phyloP scores from a whole-genome alignment of 2,797 vertebrate genomes.

The Gallinago stenura region DNA sequence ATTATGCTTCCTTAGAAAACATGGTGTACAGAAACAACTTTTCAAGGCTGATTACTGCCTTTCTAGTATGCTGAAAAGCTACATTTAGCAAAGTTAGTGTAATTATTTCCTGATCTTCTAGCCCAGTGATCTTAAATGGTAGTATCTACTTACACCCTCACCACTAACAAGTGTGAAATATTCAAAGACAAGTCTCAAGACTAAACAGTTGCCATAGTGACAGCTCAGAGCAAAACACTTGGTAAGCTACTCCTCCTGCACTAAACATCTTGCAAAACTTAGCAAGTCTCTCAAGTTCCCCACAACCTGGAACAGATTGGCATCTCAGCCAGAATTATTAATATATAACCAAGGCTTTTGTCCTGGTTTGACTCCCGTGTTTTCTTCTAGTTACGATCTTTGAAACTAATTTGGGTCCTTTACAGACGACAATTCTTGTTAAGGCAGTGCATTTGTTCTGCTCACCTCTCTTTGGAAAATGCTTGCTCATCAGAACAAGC shows the following conservation, averaged over 20 bases:
- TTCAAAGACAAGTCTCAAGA: not conserved
- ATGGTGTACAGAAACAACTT: not conserved
- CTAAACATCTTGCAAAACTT: not conserved
- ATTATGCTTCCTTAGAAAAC: not conserved
- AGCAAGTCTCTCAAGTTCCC: not conserved
- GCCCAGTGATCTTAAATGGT: not conserved
- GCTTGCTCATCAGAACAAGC: not conserved
- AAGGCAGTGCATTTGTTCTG: not conserved
- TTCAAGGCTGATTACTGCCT: not conserved
- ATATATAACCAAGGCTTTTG: not conserved
- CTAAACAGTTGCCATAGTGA: not conserved
- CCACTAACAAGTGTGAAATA: not conserved
- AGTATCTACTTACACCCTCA: not conserved
- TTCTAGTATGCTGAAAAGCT: not conserved
- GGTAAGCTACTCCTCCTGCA: not conserved
- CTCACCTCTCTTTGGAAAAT: not conserved
- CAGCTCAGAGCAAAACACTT: slow-evolving; percentile 9
- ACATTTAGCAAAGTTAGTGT: not conserved
- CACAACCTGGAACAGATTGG: not conserved
- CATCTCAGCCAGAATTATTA: not conserved
- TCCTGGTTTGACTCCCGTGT: not conserved
- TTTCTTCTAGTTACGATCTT: slow-evolving; percentile 15
- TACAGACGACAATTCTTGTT: not conserved
- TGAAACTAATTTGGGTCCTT: not conserved
- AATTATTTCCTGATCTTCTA: not conserved